Base-by-base conservation (phyloP, 2,888 invertebrate species). In the Oscheius sp. region DNA sequence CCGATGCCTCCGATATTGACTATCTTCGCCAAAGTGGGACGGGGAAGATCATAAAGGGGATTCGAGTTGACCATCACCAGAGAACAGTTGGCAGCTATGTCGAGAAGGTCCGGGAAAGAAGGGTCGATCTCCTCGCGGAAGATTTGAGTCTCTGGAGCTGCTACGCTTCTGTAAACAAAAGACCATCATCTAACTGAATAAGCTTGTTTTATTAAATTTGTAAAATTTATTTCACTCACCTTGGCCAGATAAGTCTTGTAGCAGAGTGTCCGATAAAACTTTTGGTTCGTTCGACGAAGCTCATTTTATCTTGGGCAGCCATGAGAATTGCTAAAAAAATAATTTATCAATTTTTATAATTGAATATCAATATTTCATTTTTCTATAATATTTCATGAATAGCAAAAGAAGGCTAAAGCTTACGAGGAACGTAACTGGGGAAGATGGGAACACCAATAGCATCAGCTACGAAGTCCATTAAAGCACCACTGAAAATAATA, bases 1-100 rank as follows among this genome's bases (percentile, higher is more conserved):
- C 80, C 80, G 8, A 80, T 41, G 9, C 80, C 80, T 14, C 80
- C 80, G 45, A 80, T 78, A 49, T 80, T 73, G 36, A 80, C 66
- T 20, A 70, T 57, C 47, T 80, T 80, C 51, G 71, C 76, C n/a
- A 80, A 51, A 1, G 73, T 80, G 4, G 80, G 80, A 9, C 75
- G 57, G 6, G 80, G 74, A 12, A 77, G 68, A 32, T 80, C 79
- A 51, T 80, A 76, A 38, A 80, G 68, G 24, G 76, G 76, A 57
- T 77, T 74, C 20, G 66, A 70, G 50, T 80, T 80, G 8, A 73
- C 78, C 70, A 80, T 74, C 2, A 78, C 59, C 44, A 68, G 59
- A 20, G 68, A 44, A 41, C 63, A 54, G n/a, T 68, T 47, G 5
- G 26, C 32, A 1, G 54, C 63, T 12, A 80, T 38, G 2, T 75